Evolutionary conservation across 2,113 vertebrate genomes (phyloP).

Genomic region (Aix galericulata): DNA sequence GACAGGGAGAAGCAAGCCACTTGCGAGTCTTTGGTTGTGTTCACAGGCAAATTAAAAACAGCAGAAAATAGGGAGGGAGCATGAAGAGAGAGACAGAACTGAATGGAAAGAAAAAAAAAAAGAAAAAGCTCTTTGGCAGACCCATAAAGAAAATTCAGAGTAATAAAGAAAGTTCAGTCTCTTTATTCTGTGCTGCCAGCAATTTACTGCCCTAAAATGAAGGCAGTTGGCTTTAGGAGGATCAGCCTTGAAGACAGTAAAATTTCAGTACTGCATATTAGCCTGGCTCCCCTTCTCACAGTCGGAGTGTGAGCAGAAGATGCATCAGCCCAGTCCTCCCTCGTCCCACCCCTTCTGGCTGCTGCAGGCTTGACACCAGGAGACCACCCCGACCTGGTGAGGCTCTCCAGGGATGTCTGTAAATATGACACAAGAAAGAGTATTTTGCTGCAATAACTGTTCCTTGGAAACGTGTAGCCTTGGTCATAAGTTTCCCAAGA

Average conservation of each 20-base stretch:
- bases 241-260: conserved; percentile 42
- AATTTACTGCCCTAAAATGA: conserved; percentile 55
- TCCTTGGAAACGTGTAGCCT: background rate
- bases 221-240: conserved; percentile 32
- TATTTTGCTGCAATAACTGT: background rate
- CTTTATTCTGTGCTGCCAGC: conserved; percentile 26
- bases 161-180: conserved; percentile 49
- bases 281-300: background rate
- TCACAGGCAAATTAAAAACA: background rate
- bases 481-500: background rate
- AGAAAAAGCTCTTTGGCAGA: conserved; percentile 1
- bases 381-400: background rate
- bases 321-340: background rate
- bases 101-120: conserved; percentile 41
- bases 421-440: background rate
- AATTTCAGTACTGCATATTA: background rate
- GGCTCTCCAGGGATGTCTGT: background rate
- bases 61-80: background rate
- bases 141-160: conserved; percentile 52
- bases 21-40: background rate
- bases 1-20: background rate
- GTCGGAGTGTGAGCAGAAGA: background rate
- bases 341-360: background rate
- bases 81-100: background rate
- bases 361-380: background rate